phyloP scores from a whole-genome alignment of 2,113 vertebrate species.

The Stegostoma tigrinum region DNA sequence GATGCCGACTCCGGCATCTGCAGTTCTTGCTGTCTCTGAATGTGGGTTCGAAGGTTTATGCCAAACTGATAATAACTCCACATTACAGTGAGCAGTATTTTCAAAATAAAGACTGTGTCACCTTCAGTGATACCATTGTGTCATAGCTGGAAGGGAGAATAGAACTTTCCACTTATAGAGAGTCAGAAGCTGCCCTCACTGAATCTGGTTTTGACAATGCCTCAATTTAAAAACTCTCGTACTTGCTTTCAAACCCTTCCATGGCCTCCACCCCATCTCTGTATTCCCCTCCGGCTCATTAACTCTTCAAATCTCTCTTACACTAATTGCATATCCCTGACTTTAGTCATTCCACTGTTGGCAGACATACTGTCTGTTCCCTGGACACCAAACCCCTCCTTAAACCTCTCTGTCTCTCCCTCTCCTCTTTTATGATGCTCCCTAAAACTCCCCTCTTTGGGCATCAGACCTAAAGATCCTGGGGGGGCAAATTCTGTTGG shows the following conservation, averaged over 20 bases:
- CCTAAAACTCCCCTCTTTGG: neutral
- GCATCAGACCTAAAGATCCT: neutral
- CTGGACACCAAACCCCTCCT: neutral
- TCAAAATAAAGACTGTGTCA: neutral
- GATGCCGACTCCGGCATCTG: too few species aligned
- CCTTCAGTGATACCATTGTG: neutral
- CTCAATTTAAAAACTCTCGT: neutral
- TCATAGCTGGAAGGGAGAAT: neutral
- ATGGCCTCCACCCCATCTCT: neutral
- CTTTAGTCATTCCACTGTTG: neutral
- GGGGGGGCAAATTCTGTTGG: neutral
- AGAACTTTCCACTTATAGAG: neutral
- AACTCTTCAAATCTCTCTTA: neutral
- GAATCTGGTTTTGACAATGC: neutral
- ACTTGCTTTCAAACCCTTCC: neutral
- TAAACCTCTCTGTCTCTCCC: neutral
- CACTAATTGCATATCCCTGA: neutral
- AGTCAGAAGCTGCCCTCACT: neutral
- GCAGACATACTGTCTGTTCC: neutral
- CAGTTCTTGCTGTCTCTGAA: neutral
- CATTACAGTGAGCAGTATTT: neutral
- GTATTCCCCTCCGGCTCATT: neutral
- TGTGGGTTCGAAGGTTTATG: neutral
- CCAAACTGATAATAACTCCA: neutral
- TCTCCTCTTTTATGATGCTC: neutral